Percentiles rank a stretch among this genome's conserved stretches.
Conservation (phyloP, 2,888 invertebrate species). For the Lasioglossum oenotherae region DNA sequence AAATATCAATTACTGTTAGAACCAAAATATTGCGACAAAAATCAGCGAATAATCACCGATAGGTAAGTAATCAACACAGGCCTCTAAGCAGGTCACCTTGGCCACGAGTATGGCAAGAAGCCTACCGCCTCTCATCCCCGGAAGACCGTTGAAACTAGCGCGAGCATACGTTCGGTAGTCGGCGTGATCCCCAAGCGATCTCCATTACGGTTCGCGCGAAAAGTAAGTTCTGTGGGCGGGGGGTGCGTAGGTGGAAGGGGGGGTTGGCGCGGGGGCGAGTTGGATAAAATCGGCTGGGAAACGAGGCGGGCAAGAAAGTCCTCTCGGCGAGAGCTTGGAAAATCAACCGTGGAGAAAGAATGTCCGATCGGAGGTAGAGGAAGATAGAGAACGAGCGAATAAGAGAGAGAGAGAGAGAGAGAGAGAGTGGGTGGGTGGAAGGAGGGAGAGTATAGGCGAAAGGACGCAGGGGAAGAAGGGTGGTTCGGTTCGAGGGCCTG, state of each 20-base stretch:
- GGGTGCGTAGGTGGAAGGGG: background rate
- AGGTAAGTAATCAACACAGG: too few relatives aligned
- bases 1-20: too few relatives aligned
- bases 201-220: slow-evolving; percentile 15
- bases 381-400: slow-evolving; percentile 34
- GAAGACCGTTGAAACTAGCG: background rate
- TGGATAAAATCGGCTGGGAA: slow-evolving; percentile 10
- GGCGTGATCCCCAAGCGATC: slow-evolving; percentile 16
- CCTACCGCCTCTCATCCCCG: background rate
- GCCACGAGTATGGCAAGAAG: background rate
- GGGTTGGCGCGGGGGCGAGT: background rate
- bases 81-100: background rate
- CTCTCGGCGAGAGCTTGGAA: slow-evolving; percentile 30
- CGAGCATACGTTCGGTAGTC: background rate
- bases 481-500: slow-evolving; percentile 61
- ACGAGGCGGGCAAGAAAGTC: slow-evolving; percentile 22
- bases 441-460: slow-evolving; percentile 38
- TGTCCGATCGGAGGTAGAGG: slow-evolving; percentile 23
- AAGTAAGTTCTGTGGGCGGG: background rate
- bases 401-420: background rate
- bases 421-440: background rate
- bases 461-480: slow-evolving; percentile 43
- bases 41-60: too few relatives aligned
- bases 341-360: slow-evolving; percentile 22
- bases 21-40: too few relatives aligned